Percentiles rank a stretch among this genome's conserved stretches.
Evolutionary conservation across 2,888 invertebrate genomes (phyloP).

Genomic region (Dugesia japonica): DNA sequence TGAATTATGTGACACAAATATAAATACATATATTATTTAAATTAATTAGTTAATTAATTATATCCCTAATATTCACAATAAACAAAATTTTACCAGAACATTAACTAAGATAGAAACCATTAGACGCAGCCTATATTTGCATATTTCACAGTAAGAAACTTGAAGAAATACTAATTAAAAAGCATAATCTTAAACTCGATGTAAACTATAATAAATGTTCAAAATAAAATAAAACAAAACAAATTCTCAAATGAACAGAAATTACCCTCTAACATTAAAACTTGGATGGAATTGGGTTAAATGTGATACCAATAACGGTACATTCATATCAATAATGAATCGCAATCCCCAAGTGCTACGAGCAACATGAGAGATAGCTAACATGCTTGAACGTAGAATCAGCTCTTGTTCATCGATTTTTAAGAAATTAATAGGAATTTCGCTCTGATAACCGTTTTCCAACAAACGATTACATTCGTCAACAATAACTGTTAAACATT

Average conservation of each 20-base stretch:
- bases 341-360: neutral
- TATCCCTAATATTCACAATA: too few species aligned
- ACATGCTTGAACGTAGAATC: neutral
- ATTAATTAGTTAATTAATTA: too few species aligned
- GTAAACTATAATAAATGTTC: too few species aligned
- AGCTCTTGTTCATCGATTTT: neutral
- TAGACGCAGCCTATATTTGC: too few species aligned
- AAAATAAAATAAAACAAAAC: neutral
- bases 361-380: neutral
- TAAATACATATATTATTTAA: too few species aligned
- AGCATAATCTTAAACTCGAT: too few species aligned
- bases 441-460: too few species aligned
- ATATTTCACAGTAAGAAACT: too few species aligned
- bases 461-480: neutral
- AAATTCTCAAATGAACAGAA: neutral
- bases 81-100: too few species aligned
- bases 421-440: neutral
- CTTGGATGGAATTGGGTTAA: neutral
- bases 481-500: neutral
- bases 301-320: neutral
- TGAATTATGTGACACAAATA: too few species aligned
- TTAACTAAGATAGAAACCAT: too few species aligned
- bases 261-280: constrained; percentile 20
- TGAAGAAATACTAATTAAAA: too few species aligned
- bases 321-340: neutral